phyloP scores from a whole-genome alignment of 2,113 vertebrate genomes.

The Toxotes chatareus region DNA sequence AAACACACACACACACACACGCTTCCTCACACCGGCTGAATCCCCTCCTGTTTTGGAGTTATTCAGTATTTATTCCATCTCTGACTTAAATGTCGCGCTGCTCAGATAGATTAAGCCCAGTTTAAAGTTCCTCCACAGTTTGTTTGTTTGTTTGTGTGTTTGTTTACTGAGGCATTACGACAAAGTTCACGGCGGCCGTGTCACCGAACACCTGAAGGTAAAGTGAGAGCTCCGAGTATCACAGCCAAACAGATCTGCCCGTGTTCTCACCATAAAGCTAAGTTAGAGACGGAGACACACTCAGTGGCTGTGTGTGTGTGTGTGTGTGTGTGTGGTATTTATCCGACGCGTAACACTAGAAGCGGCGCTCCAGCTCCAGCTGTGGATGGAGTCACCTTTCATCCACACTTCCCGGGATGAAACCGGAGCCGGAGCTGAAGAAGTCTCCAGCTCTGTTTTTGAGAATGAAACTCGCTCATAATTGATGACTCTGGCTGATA shows the following conservation, averaged over 20 bases:
- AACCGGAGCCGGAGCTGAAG: constrained; percentile 40
- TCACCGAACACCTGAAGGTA: constrained; percentile 43
- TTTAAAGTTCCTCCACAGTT: constrained; percentile 6
- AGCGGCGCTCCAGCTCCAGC: constrained; percentile 56
- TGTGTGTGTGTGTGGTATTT: constrained; percentile 12
- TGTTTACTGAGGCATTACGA: constrained; percentile 46
- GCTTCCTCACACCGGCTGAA: not conserved
- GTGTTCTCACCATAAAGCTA: constrained; percentile 47
- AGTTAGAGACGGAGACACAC: constrained; percentile 22
- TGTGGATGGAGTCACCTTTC: constrained; percentile 69
- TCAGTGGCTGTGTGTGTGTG: constrained; percentile 16
- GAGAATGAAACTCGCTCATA: constrained; percentile 70
- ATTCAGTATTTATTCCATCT: too few relatives aligned
- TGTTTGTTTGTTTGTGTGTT: constrained; percentile 40
- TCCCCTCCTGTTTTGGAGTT: not conserved
- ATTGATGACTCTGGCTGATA: constrained; percentile 60
- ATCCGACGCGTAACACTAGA: constrained; percentile 56
- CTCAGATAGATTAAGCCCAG: not conserved
- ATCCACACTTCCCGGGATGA: constrained; percentile 64
- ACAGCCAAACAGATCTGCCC: constrained; percentile 29
- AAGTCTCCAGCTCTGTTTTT: constrained; percentile 57
- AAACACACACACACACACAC: not conserved
- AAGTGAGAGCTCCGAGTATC: constrained; percentile 31
- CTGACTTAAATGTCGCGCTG: not conserved
- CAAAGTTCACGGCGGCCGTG: constrained; percentile 47